Percentiles rank a stretch among this genome's conserved stretches.
phyloP scores from a whole-genome alignment of 2,113 vertebrate species.

The Xiphias gladius region DNA sequence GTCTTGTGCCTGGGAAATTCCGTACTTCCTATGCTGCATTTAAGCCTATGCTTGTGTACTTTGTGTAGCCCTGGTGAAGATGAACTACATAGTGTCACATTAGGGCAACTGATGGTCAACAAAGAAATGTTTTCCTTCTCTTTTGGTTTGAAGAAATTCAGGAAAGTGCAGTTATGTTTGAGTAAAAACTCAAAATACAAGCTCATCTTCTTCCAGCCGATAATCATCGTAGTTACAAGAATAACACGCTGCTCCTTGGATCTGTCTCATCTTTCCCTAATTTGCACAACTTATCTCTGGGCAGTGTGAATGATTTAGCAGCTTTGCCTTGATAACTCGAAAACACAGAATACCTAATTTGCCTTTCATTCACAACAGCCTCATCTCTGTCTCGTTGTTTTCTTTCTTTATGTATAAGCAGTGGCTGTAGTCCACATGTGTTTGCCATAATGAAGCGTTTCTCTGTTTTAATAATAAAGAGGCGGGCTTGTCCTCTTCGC shows the following conservation, averaged over 20 bases:
- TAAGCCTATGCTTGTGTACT: background rate
- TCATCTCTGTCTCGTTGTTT: background rate
- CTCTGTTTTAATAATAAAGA: constrained; percentile 60
- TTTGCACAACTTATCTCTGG: constrained; percentile 16
- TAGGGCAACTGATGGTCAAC: background rate
- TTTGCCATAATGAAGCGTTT: constrained; percentile 27
- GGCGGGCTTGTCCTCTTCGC: constrained; percentile 25
- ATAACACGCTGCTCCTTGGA: background rate
- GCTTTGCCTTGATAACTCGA: background rate
- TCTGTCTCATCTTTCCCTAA: background rate
- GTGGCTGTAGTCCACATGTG: constrained; percentile 8
- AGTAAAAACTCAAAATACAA: background rate
- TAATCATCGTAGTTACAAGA: background rate
- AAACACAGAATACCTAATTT: background rate
- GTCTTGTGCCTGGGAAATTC: constrained; percentile 42
- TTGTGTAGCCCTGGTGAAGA: constrained; percentile 14
- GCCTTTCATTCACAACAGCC: constrained; percentile 1
- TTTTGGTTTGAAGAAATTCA: background rate
- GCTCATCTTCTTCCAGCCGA: background rate
- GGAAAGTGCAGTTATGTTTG: background rate
- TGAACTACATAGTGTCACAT: background rate
- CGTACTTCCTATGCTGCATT: constrained; percentile 24
- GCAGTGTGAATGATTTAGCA: constrained; percentile 38
- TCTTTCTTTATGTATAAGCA: background rate
- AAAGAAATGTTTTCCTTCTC: background rate